Conservation (phyloP, 2,797 vertebrate species). For the Apogon talboti region DNA sequence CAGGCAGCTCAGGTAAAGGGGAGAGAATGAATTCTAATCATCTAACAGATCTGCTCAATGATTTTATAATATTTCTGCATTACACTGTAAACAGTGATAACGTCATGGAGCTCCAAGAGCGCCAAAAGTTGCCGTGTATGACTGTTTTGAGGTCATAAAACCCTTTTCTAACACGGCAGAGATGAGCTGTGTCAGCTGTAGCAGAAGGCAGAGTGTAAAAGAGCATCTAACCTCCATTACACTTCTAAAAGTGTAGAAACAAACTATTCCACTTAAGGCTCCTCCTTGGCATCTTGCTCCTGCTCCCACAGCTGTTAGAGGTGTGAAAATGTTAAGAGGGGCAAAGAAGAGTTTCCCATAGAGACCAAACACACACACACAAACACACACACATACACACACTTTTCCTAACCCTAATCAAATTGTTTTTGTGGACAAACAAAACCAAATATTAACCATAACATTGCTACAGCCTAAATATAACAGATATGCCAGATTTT, state of each 20-base stretch:
- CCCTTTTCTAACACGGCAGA: slow-evolving; percentile 3
- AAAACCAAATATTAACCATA: no score
- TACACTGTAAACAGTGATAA: neutral
- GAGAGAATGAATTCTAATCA: neutral
- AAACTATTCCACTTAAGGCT: slow-evolving; percentile 61
- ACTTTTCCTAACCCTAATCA: no score
- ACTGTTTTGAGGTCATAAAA: slow-evolving; percentile 25
- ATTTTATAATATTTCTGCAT: neutral
- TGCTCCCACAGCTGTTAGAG: slow-evolving; percentile 47
- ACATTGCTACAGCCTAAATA: no score
- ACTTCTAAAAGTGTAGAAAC: slow-evolving; percentile 59
- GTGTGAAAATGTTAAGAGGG: slow-evolving; percentile 60
- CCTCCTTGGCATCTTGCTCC: no score
- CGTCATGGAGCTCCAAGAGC: neutral
- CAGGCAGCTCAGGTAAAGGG: slow-evolving; percentile 21
- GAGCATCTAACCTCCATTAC: slow-evolving; percentile 52
- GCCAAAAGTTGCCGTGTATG: slow-evolving; percentile 4
- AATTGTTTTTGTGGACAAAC: no score
- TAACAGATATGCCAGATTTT: no score
- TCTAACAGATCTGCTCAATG: neutral
- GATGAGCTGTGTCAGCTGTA: slow-evolving; percentile 11
- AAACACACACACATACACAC: slow-evolving; percentile 3
- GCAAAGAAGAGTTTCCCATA: neutral
- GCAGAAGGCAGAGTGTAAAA: slow-evolving; percentile 12
- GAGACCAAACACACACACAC: slow-evolving; percentile 19